Evolutionary conservation across 2,888 invertebrate species (phyloP).

Genomic region (Aethes cnicana): DNA sequence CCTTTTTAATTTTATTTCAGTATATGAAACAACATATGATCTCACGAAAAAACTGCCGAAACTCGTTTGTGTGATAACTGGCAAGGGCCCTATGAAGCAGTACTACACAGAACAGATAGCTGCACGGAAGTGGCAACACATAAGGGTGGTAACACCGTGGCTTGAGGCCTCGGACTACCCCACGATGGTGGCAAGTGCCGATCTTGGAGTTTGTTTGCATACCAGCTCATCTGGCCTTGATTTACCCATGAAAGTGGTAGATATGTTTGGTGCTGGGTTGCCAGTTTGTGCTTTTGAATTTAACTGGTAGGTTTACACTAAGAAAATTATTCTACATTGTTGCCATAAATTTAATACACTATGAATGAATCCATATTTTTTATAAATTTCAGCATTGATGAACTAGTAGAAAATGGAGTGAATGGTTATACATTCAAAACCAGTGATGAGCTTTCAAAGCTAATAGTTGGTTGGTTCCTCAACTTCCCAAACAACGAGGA

Average conservation of each 20-base stretch:
- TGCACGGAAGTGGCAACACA: conserved; percentile 86
- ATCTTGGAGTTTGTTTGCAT: conserved; percentile 98
- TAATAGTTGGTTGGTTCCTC: conserved; percentile 88
- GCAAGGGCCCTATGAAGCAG: conserved; percentile 96
- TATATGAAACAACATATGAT: conserved; percentile 85
- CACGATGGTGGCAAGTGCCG: conserved; percentile 93
- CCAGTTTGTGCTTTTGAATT: conserved; percentile 96
- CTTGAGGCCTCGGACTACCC: conserved; percentile 96
- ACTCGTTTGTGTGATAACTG: conserved; percentile 97
- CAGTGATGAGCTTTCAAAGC: conserved; percentile 86
- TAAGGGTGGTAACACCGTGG: conserved; percentile 95
- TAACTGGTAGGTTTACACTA: conserved; percentile 84
- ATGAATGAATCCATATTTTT: neutral
- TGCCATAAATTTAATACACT: too few species aligned
- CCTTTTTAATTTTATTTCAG: conserved; percentile 68
- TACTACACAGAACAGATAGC: conserved; percentile 87
- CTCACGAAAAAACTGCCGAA: conserved; percentile 83
- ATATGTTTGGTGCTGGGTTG: conserved; percentile 98
- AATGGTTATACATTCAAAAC: conserved; percentile 93
- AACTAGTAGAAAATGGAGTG: conserved; percentile 90
- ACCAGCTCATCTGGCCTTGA: conserved; percentile 98
- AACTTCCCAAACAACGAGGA: conserved; percentile 86
- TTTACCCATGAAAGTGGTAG: conserved; percentile 99
- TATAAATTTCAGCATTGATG: conserved; percentile 89
- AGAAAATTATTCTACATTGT: neutral